Evolutionary conservation across 2,113 vertebrate genomes (phyloP).

Genomic region (rabbit (Oryctolagus cuniculus)): mOryCun1.1 NC_091439.1:59629501-59630000

Average conservation of each 20-base stretch:
- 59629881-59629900: slow-evolving; percentile 63
- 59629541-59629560: neutral
- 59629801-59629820: slow-evolving; percentile 53
- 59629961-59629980: slow-evolving; percentile 53
- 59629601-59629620: neutral
- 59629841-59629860: slow-evolving; percentile 53
- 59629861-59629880: slow-evolving; percentile 30
- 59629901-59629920: slow-evolving; percentile 28
- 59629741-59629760: slow-evolving; percentile 61
- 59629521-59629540: neutral
- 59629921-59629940: slow-evolving; percentile 72
- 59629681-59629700: slow-evolving; percentile 68
- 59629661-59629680: slow-evolving; percentile 47
- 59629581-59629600: neutral
- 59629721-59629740: slow-evolving; percentile 69
- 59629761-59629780: slow-evolving; percentile 71
- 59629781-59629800: slow-evolving; percentile 72
- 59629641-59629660: slow-evolving; percentile 32
- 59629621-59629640: neutral
- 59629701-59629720: slow-evolving; percentile 67
- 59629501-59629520: neutral
- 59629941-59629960: slow-evolving; percentile 57
- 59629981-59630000: slow-evolving; percentile 48
- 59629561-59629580: neutral
- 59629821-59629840: slow-evolving; percentile 13